Conservation (phyloP, 2,888 invertebrate genomes). For the Erebia ligea region DNA sequence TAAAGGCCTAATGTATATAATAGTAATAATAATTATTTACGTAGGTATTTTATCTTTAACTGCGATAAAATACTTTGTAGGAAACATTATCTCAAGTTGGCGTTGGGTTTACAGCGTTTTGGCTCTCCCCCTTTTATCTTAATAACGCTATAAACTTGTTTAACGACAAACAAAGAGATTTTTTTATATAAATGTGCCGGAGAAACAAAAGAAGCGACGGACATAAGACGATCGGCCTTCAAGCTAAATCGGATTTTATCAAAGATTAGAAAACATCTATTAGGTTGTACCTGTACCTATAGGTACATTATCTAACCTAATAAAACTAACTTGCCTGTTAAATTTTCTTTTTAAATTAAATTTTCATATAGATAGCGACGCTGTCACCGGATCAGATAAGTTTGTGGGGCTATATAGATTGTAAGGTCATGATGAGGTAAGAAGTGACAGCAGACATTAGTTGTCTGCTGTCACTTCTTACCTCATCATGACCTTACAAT, state of each 20-base stretch:
- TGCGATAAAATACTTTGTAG: slow-evolving; percentile 16
- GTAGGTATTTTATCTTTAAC: slow-evolving; percentile 8
- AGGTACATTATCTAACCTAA: no score
- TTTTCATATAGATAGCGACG: no score
- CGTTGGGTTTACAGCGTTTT: slow-evolving; percentile 19
- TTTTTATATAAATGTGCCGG: slow-evolving; percentile 16
- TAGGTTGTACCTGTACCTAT: no score
- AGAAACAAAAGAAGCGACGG: slow-evolving; percentile 18
- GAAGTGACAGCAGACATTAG: no score
- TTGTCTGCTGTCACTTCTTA: no score
- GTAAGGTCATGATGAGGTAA: no score
- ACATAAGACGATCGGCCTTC: neutral
- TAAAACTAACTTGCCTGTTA: no score
- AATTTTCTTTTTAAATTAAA: no score
- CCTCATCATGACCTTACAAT: no score
- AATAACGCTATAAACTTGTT: slow-evolving; percentile 23
- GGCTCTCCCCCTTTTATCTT: slow-evolving; percentile 20
- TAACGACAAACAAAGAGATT: slow-evolving; percentile 26
- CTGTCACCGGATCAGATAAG: no score
- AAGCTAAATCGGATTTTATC: neutral
- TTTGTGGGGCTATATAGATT: no score
- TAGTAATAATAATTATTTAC: slow-evolving; percentile 13
- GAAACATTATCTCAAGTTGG: slow-evolving; percentile 15
- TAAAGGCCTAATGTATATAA: neutral
- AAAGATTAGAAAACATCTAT: no score